phyloP scores from a whole-genome alignment of 2,888 invertebrate species.

The Agrilus biguttatus region DNA sequence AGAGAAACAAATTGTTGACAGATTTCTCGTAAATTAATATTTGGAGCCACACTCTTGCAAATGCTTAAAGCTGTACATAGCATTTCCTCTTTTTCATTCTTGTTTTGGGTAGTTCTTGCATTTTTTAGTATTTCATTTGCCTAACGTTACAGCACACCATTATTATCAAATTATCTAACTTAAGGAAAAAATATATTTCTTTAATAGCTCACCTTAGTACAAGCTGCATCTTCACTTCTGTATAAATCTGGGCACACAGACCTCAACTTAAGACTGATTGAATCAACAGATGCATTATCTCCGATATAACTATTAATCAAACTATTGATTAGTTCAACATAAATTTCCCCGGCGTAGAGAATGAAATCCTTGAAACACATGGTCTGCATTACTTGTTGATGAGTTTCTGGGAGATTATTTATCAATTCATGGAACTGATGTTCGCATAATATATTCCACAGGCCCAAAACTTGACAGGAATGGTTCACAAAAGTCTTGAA shows the following conservation, averaged over 20 bases:
- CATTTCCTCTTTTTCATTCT: conserved; percentile 62
- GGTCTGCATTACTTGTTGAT: conserved; percentile 46
- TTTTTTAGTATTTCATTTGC: conserved; percentile 80
- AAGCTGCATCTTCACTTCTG: conserved; percentile 88
- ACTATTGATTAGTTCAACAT: conserved; percentile 62
- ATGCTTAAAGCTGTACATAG: conserved; percentile 65
- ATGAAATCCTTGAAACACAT: conserved; percentile 62
- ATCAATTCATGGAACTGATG: conserved; percentile 79
- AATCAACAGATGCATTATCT: conserved; percentile 89
- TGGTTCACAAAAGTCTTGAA: conserved; percentile 50
- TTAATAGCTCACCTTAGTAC: conserved; percentile 59
- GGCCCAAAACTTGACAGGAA: conserved; percentile 76
- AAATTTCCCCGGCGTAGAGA: conserved; percentile 62
- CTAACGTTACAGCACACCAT: conserved; percentile 32
- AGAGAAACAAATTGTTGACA: conserved; percentile 71
- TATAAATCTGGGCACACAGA: conserved; percentile 90
- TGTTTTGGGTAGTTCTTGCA: conserved; percentile 59
- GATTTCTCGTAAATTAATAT: conserved; percentile 69
- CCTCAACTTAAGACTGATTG: conserved; percentile 74
- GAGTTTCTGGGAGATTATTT: conserved; percentile 49
- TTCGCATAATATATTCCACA: conserved; percentile 87
- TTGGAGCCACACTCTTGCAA: conserved; percentile 79
- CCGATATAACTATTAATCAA: conserved; percentile 84
- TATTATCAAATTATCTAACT: neutral
- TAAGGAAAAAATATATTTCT: neutral